Conservation (phyloP, 2,113 vertebrate genomes). For the Gymnorhina tibicen region DNA sequence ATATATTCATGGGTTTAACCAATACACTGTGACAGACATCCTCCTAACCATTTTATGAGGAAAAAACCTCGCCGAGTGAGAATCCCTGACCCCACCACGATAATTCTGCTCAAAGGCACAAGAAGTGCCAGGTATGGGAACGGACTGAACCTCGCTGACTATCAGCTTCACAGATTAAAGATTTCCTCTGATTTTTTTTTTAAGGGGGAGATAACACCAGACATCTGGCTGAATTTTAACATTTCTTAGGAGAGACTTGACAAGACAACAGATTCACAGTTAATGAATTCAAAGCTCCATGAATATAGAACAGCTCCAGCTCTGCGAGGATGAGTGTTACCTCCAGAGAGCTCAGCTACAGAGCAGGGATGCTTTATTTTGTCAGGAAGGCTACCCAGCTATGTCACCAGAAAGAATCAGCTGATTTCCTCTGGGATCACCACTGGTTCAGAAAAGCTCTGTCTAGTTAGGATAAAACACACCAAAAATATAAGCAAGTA, state of each 20-base stretch:
- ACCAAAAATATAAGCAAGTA: not conserved
- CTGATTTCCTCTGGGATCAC: slow-evolving; percentile 31
- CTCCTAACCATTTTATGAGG: not conserved
- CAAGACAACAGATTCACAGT: slow-evolving; percentile 38
- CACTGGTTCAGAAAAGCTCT: not conserved
- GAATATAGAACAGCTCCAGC: slow-evolving; percentile 43
- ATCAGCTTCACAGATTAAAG: slow-evolving; percentile 2
- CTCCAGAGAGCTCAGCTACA: slow-evolving; percentile 25
- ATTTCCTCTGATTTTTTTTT: not conserved
- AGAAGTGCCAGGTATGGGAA: not conserved
- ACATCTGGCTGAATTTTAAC: slow-evolving; percentile 43
- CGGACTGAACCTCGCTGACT: not conserved
- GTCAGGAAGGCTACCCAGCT: slow-evolving; percentile 22
- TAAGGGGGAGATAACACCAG: not conserved
- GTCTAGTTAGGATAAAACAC: not conserved
- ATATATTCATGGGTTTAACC: not conserved
- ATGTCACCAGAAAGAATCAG: slow-evolving; percentile 2
- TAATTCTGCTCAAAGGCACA: not conserved
- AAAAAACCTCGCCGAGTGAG: not conserved
- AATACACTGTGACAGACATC: not conserved
- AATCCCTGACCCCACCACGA: not conserved
- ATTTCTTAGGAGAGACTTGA: slow-evolving; percentile 32
- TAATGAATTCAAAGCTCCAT: slow-evolving; percentile 59
- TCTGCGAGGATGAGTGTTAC: not conserved
- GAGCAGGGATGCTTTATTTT: not conserved